These are phyloP conservation scores for Psittacula cyanocephala DNA, from an alignment of 2,113 vertebrate genomes.

Conservation along the genomic window DNA sequence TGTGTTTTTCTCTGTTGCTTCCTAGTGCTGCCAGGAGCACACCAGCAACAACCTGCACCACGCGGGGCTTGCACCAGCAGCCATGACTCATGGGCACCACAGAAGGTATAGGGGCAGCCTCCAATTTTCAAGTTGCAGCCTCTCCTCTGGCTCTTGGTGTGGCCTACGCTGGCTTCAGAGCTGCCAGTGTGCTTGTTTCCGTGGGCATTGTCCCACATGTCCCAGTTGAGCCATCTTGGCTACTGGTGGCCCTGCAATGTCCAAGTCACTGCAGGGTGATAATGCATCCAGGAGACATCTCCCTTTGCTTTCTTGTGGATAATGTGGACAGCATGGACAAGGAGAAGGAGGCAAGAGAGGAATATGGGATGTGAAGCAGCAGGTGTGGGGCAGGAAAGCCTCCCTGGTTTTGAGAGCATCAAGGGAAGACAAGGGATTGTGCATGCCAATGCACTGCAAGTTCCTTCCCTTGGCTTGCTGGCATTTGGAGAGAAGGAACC, in stretches of 20 bases:
- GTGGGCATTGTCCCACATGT: not conserved
- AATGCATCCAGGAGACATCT: not conserved
- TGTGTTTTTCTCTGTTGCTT: not conserved
- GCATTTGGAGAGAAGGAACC: not conserved
- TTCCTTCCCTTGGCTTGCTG: fast-evolving
- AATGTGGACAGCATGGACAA: not conserved
- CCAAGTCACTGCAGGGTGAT: not conserved
- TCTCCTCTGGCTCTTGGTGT: not conserved
- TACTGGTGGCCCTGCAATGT: not conserved
- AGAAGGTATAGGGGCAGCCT: not conserved
- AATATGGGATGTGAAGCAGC: not conserved
- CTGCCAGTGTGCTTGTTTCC: fast-evolving
- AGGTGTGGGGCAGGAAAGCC: not conserved
- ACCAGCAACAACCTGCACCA: fast-evolving
- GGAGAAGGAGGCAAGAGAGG: not conserved
- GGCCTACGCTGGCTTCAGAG: not conserved
- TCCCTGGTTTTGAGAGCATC: not conserved
- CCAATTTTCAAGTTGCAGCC: not conserved
- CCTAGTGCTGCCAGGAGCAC: fast-evolving
- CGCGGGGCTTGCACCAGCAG: not conserved
- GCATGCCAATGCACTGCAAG: fast-evolving
- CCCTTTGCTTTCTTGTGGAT: not conserved
- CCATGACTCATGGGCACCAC: not conserved
- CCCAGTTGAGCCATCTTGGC: not conserved
- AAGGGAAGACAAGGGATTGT: not conserved